Conservation (phyloP, 2,113 vertebrate species). For the Oreochromis niloticus region DNA sequence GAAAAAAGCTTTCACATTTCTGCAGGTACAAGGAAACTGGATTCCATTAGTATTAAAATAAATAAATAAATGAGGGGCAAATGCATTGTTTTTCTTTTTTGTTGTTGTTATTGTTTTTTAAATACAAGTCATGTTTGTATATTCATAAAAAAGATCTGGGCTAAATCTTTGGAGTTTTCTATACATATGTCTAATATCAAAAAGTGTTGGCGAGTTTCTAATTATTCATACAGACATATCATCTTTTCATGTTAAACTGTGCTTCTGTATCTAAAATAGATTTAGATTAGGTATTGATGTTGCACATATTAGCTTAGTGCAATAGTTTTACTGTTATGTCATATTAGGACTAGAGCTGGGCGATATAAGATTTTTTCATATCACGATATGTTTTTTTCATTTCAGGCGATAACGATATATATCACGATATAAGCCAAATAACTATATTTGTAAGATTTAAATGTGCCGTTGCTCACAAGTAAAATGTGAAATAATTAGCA, state of each 20-base stretch:
- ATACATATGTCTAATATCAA: not conserved
- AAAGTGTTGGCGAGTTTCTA: not conserved
- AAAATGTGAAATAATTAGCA: too few species aligned
- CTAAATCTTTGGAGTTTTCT: not conserved
- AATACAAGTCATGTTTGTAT: not conserved
- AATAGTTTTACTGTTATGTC: not conserved
- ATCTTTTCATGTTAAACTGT: not conserved
- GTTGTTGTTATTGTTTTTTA: not conserved
- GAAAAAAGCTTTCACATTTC: not conserved
- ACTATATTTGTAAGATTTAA: too few species aligned
- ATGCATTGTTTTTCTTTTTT: not conserved
- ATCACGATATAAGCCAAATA: too few species aligned
- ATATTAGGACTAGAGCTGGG: not conserved
- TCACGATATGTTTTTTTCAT: too few species aligned
- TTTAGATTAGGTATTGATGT: not conserved
- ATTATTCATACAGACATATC: not conserved
- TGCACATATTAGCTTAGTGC: not conserved
- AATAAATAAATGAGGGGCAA: not conserved
- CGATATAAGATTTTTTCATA: too few species aligned
- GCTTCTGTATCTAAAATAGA: not conserved
- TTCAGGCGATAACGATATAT: too few species aligned
- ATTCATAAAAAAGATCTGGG: not conserved
- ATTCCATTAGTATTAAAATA: not conserved
- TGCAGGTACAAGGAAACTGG: not conserved
- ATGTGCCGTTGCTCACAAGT: too few species aligned